These are phyloP conservation scores for Troilus luridus DNA, from an alignment of 2,888 invertebrate species.

Conservation along the genomic window DNA sequence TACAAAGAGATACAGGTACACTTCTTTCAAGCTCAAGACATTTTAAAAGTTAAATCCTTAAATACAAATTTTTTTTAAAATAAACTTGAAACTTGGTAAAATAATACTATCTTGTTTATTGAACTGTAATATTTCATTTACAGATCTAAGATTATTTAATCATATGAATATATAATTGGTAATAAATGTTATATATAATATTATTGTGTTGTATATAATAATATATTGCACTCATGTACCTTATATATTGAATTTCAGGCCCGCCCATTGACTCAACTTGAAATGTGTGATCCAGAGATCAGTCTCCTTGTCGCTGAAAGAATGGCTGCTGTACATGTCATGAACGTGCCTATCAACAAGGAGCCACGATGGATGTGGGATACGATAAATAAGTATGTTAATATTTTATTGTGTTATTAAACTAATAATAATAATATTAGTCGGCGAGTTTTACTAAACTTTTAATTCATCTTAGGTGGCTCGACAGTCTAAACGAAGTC, in stretches of 20 bases:
- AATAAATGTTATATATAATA: constrained; percentile 1
- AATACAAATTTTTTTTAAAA: no score
- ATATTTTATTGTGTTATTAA: not conserved
- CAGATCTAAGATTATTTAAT: not conserved
- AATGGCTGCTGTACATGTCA: constrained; percentile 92
- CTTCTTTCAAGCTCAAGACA: no score
- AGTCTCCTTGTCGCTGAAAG: constrained; percentile 91
- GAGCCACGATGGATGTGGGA: constrained; percentile 97
- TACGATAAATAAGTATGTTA: constrained; percentile 81
- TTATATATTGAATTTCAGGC: constrained; percentile 75
- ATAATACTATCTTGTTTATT: no score
- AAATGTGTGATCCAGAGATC: constrained; percentile 84
- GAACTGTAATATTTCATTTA: no score
- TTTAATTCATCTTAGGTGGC: constrained; percentile 65
- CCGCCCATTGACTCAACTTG: constrained; percentile 84
- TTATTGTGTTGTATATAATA: no score
- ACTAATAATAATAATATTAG: not conserved
- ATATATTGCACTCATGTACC: not conserved
- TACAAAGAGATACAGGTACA: no score
- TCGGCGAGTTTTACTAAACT: not conserved
- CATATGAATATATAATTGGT: not conserved
- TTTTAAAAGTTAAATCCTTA: no score
- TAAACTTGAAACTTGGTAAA: no score
- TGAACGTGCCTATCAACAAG: constrained; percentile 96
- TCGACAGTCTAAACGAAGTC: constrained; percentile 62